Conservation (phyloP, 2,888 invertebrate species). For the Drosophila borealis region DNA sequence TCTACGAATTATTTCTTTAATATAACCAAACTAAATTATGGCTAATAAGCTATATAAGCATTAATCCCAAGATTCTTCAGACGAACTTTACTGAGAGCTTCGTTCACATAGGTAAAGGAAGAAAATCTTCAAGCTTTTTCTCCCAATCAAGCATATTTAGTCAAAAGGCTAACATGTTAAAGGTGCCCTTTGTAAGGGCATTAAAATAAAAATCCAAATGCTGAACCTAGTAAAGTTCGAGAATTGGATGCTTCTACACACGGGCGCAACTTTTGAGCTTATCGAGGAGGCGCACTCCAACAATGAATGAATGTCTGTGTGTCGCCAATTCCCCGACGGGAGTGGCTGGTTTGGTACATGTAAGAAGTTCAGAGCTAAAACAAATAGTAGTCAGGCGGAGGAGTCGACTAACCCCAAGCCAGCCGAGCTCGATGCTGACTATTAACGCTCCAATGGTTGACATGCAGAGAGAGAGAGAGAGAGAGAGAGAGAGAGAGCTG, state of each 20-base stretch:
- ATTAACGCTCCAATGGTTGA: constrained; percentile 54
- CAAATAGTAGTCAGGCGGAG: constrained; percentile 51
- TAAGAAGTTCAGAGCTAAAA: constrained; percentile 76
- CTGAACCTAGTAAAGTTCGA: constrained; percentile 2
- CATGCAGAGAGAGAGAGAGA: constrained; percentile 4
- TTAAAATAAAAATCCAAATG: constrained; percentile 10
- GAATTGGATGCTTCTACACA: constrained; percentile 21
- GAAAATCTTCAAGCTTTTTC: too few relatives aligned
- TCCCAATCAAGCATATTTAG: not conserved
- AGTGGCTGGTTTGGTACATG: constrained; percentile 39
- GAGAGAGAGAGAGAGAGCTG: not conserved
- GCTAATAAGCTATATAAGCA: too few relatives aligned
- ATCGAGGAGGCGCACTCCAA: constrained; percentile 43
- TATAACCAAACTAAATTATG: too few relatives aligned
- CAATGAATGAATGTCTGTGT: not conserved
- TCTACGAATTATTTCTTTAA: too few relatives aligned
- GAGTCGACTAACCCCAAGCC: not conserved
- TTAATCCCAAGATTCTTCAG: not conserved
- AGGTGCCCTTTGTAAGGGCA: not conserved
- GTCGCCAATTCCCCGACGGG: constrained; percentile 68
- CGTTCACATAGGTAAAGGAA: not conserved
- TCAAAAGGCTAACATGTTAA: too few relatives aligned
- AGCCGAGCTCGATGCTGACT: constrained; percentile 42
- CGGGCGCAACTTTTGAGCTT: constrained; percentile 71
- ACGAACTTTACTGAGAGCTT: not conserved